Percentiles rank a stretch among this genome's conserved stretches.
Conservation (phyloP, 2,797 vertebrate genomes). For the Melanotaenia parkinsoni region DNA sequence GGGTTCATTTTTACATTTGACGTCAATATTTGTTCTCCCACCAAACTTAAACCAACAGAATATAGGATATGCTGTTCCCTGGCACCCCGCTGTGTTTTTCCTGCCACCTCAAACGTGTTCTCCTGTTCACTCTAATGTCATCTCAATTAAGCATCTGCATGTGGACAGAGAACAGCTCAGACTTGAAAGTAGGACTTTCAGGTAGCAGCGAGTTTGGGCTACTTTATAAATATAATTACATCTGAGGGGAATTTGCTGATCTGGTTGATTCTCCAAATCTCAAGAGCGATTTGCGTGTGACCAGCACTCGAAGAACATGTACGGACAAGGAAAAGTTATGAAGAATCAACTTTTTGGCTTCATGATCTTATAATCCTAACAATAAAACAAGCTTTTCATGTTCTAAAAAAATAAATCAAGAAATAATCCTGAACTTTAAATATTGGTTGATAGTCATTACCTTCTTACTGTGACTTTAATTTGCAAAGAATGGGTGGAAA, state of each 20-base stretch:
- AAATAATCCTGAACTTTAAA: not conserved
- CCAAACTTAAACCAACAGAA: constrained; percentile 66
- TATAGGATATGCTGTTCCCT: constrained; percentile 49
- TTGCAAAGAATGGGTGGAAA: constrained; percentile 14
- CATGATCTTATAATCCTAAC: constrained; percentile 20
- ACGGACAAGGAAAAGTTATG: constrained; percentile 16
- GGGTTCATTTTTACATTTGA: constrained; percentile 56
- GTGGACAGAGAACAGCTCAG: constrained; percentile 59
- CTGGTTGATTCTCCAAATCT: constrained; percentile 57
- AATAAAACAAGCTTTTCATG: constrained; percentile 1
- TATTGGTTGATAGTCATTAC: not conserved
- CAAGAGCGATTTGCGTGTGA: constrained; percentile 45
- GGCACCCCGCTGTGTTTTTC: constrained; percentile 64
- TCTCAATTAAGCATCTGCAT: constrained; percentile 62
- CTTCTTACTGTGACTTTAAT: constrained; percentile 9
- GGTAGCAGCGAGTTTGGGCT: constrained; percentile 59
- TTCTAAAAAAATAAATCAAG: not conserved
- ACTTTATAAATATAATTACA: constrained; percentile 48
- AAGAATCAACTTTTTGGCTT: constrained; percentile 12
- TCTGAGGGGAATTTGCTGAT: constrained; percentile 49
- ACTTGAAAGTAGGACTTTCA: constrained; percentile 50
- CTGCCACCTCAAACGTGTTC: constrained; percentile 69
- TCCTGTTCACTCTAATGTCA: constrained; percentile 56
- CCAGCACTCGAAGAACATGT: constrained; percentile 22
- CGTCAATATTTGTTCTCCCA: constrained; percentile 59